These are phyloP conservation scores for Zaprionus davidi DNA, from an alignment of 1,140 invertebrate species.

Conservation along the genomic window DNA sequence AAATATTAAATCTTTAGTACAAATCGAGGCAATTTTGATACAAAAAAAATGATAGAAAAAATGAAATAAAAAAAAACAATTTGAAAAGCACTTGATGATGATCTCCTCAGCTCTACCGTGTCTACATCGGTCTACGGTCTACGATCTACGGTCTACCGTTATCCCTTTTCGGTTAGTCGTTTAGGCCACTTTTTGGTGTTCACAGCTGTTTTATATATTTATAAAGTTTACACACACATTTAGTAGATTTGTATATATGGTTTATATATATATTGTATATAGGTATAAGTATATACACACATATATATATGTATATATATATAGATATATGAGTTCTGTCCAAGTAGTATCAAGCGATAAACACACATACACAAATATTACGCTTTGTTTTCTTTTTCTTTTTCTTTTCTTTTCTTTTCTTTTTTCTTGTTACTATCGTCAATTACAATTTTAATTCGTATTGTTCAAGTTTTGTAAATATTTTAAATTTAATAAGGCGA, in stretches of 20 bases:
- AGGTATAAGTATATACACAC: conserved; percentile 42
- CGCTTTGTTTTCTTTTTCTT: conserved; percentile 23
- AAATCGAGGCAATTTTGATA: conserved; percentile 68
- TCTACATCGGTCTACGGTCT: background rate
- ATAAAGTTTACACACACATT: conserved; percentile 22
- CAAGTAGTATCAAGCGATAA: conserved; percentile 64
- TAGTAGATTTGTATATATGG: conserved; percentile 7
- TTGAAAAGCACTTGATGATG: conserved; percentile 47
- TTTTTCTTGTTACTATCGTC: conserved; percentile 17
- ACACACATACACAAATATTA: conserved; percentile 72
- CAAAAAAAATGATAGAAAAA: conserved; percentile 12
- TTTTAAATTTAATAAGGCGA: conserved; percentile 46
- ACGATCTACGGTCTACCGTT: conserved; percentile 6
- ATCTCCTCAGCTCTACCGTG: background rate
- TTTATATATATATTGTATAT: conserved; percentile 24
- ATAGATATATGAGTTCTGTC: conserved; percentile 43
- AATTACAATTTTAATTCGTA: conserved; percentile 15
- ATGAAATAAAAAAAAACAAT: conserved; percentile 28
- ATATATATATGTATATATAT: conserved; percentile 37
- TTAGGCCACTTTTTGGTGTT: conserved; percentile 82
- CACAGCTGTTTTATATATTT: conserved; percentile 63
- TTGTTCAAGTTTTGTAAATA: conserved; percentile 8
- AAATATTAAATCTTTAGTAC: conserved; percentile 73
- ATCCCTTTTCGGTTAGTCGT: conserved; percentile 36
- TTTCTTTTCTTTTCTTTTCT: conserved; percentile 5